These are phyloP conservation scores for Amazona vittata DNA, from an alignment of 2,113 vertebrate species.

Conservation along the genomic window DNA sequence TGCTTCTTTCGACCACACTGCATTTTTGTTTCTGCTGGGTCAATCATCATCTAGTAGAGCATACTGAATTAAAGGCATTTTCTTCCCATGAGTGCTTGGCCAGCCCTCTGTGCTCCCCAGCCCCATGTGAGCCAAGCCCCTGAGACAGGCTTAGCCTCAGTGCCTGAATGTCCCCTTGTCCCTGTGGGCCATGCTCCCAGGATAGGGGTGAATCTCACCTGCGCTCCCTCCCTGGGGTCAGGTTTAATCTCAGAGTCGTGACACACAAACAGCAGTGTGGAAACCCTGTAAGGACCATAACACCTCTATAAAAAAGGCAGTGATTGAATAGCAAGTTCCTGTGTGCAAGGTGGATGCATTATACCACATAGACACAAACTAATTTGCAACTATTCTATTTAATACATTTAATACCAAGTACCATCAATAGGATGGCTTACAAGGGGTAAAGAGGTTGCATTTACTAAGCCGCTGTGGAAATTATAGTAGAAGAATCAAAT, in stretches of 20 bases:
- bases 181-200: rapidly evolving
- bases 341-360: not conserved
- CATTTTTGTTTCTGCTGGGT: not conserved
- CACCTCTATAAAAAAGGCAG: not conserved
- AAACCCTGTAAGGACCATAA: not conserved
- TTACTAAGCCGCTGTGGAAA: slow-evolving; percentile 15
- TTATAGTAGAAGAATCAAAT: not conserved
- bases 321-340: not conserved
- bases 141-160: not conserved
- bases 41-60: not conserved
- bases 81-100: not conserved
- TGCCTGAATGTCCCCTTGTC: not conserved
- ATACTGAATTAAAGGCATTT: not conserved
- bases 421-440: not conserved
- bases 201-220: not conserved
- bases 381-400: not conserved
- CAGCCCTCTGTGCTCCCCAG: not conserved
- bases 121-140: not conserved
- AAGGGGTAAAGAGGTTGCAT: not conserved
- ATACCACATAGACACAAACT: not conserved
- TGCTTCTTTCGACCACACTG: rapidly evolving
- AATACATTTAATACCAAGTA: not conserved
- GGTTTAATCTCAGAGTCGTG: not conserved
- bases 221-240: rapidly evolving
- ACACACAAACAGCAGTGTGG: not conserved